Evolutionary conservation across 2,888 invertebrate genomes (phyloP).

Genomic region (Orthosia incerta): DNA sequence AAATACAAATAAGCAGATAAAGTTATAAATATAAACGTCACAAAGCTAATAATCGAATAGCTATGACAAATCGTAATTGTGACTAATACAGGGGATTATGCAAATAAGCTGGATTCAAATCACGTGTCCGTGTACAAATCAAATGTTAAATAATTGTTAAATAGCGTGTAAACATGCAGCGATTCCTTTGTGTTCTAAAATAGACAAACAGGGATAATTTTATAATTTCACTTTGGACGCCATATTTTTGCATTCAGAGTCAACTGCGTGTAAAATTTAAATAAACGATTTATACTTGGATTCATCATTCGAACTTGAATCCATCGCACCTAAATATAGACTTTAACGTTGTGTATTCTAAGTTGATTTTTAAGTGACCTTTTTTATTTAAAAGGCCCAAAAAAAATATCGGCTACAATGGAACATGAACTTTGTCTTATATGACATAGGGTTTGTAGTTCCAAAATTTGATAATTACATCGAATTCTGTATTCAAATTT

Average conservation of each 20-base stretch:
- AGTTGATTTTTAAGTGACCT: neutral
- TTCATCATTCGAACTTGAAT: neutral
- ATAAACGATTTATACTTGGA: constrained; percentile 81
- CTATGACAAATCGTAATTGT: constrained; percentile 74
- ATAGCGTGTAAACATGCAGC: constrained; percentile 86
- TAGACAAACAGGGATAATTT: constrained; percentile 84
- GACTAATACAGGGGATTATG: constrained; percentile 83
- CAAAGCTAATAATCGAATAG: constrained; percentile 73
- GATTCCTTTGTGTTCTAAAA: constrained; percentile 76
- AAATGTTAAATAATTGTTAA: constrained; percentile 85
- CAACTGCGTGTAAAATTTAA: constrained; percentile 90
- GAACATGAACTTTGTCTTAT: neutral
- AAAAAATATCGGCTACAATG: neutral
- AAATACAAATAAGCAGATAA: constrained; percentile 15
- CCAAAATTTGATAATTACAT: neutral
- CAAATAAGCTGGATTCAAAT: constrained; percentile 77
- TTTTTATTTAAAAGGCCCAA: neutral
- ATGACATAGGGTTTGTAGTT: neutral
- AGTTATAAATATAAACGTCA: constrained; percentile 63
- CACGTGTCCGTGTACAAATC: constrained; percentile 85
- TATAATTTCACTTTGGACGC: constrained; percentile 81
- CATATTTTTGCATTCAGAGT: constrained; percentile 82
- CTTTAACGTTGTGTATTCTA: neutral
- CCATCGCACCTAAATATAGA: neutral
- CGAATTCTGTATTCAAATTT: neutral